Conservation (phyloP, 1,140 invertebrate species). For the Gryllus bimaculatus region DNA sequence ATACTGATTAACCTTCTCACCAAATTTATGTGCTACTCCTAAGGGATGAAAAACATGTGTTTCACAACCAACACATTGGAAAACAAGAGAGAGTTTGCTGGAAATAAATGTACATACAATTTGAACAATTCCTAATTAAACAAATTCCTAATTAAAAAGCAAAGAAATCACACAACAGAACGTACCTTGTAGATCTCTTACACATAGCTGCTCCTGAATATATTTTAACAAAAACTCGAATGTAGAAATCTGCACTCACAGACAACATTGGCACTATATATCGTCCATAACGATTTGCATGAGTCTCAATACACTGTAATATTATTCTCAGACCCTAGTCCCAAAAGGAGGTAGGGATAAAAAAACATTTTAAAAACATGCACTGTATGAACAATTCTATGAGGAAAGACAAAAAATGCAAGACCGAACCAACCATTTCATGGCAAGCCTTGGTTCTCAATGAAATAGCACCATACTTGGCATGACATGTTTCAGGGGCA, state of each 20-base stretch:
- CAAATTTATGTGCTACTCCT: slow-evolving; percentile 49
- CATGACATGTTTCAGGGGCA: slow-evolving; percentile 83
- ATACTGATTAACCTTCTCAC: slow-evolving; percentile 41
- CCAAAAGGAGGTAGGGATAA: slow-evolving; percentile 8
- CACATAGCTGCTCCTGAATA: slow-evolving; percentile 68
- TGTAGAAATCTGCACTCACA: slow-evolving; percentile 94
- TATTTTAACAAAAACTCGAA: slow-evolving; percentile 86
- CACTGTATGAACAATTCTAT: neutral
- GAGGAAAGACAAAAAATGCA: neutral
- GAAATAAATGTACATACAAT: slow-evolving; percentile 23
- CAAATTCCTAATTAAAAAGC: slow-evolving; percentile 1
- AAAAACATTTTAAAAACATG: neutral
- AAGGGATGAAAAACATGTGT: slow-evolving; percentile 65
- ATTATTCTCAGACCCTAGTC: slow-evolving; percentile 80
- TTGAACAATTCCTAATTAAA: slow-evolving; percentile 17
- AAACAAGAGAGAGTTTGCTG: slow-evolving; percentile 75
- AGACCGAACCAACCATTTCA: slow-evolving; percentile 65
- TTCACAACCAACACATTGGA: slow-evolving; percentile 83
- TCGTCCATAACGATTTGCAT: slow-evolving; percentile 85
- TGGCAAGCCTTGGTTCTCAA: slow-evolving; percentile 76
- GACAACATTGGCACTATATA: slow-evolving; percentile 88
- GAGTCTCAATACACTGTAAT: slow-evolving; percentile 77
- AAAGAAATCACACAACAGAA: neutral
- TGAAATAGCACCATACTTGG: slow-evolving; percentile 90
- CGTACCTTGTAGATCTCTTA: slow-evolving; percentile 68